Evolutionary conservation across 1,140 invertebrate genomes (phyloP), one percentile per base, ranked within the genome.

Genomic region (Lutraria rhynchaena): DNA sequence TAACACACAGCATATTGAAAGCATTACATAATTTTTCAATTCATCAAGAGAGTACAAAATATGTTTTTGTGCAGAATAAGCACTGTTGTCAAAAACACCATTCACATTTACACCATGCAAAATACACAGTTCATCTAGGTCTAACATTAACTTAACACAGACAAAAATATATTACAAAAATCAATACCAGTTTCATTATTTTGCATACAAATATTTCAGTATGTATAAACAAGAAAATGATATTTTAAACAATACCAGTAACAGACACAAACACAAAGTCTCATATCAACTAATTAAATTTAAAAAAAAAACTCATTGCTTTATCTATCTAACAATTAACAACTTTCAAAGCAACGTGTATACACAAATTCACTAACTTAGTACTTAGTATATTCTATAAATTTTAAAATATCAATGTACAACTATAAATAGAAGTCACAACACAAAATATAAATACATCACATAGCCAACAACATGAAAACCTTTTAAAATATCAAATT

Each of bases 391-490:
- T 41, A 67, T 55, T 9, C 51, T 17, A 13, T 67, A 67, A 67
- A 37, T 67, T 55, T 67, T 49, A 67, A 61, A 67, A 67, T 65
- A 44, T 65, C 19, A 22, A 65, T 35, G 11, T 67, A 49, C 63
- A 67, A 31, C 41, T 67, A 67, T 51, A 67, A 67, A 60, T 74
- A 74, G 33, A 60, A 53, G 69, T 74, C 71, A 74, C 71, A 74
- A 74, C 71, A 74, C 71, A 74, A 37, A 74, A 67, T 67, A 74
- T 74, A 74, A 74, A 74, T 74, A 74, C 51, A 71, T 71, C 69
- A 71, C 69, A 60, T 58, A 58, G 60, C 53, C 71, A 74, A 46
- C 57, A 22, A 58, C 71, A 74, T 74, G 35, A 60, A 74, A 53
- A n/a, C 24, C 71, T 57, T 55, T 74, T 22, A 44, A 60, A 74